Evolutionary conservation across 1,140 invertebrate species (phyloP).

Genomic region (Parapsyche elsis): DNA sequence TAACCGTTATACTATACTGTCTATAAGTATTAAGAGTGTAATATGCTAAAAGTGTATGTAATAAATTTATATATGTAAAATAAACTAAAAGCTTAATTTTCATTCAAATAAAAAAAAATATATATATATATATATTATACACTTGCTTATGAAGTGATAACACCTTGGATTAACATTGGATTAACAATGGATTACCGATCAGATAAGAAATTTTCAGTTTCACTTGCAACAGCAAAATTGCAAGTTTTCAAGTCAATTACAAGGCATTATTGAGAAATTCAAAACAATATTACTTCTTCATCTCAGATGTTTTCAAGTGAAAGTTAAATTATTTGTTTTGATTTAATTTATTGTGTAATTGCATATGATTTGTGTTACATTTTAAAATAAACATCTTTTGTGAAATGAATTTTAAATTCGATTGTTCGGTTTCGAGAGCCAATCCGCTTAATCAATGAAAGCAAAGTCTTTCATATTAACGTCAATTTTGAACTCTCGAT

Average conservation of each 20-base stretch:
- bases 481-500: neutral
- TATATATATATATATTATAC: neutral
- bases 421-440: too few relatives aligned
- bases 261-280: neutral
- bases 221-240: neutral
- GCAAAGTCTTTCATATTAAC: too few relatives aligned
- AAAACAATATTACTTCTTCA: too few relatives aligned
- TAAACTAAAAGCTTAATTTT: conserved; percentile 17
- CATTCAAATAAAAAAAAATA: neutral
- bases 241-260: neutral
- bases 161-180: too few relatives aligned
- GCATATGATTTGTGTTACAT: too few relatives aligned
- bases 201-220: neutral
- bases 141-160: neutral
- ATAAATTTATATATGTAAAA: conserved; percentile 20
- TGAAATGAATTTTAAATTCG: too few relatives aligned
- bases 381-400: too few relatives aligned
- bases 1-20: conserved; percentile 21
- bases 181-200: too few relatives aligned
- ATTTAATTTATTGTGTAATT: too few relatives aligned
- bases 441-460: too few relatives aligned
- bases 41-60: conserved; percentile 28
- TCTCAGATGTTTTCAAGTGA: too few relatives aligned
- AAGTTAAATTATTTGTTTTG: too few relatives aligned
- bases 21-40: conserved; percentile 31